phyloP scores from a whole-genome alignment of 2,888 invertebrate species.

The Eupithecia centaureata region DNA sequence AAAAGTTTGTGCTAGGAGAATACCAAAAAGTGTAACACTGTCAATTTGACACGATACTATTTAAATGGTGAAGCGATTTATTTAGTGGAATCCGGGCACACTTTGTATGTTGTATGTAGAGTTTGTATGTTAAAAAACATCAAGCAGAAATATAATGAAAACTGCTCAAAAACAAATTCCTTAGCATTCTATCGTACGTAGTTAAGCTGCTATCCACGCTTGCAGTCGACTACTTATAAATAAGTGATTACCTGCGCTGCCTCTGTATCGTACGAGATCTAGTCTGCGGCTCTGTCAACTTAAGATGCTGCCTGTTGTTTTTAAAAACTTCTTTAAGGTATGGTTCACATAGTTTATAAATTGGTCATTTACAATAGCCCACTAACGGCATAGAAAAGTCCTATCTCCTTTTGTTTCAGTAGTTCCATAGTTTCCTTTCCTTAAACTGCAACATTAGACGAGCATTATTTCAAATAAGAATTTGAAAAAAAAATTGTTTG shows the following conservation, averaged over 20 bases:
- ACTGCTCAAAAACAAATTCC: conserved; percentile 29
- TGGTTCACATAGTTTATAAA: too few species aligned
- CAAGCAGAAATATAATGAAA: neutral
- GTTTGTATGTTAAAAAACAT: neutral
- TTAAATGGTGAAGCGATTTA: too few species aligned
- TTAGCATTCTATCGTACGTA: conserved; percentile 52
- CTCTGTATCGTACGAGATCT: conserved; percentile 39
- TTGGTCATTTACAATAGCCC: too few species aligned
- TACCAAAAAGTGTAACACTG: too few species aligned
- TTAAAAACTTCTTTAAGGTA: conserved; percentile 16
- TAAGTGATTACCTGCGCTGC: conserved; percentile 61
- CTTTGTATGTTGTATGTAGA: too few species aligned
- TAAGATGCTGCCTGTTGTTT: conserved; percentile 29
- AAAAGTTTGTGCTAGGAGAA: too few species aligned
- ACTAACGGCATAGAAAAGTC: too few species aligned
- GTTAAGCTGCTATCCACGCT: conserved; percentile 45
- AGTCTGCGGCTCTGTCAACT: conserved; percentile 39
- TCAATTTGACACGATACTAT: too few species aligned
- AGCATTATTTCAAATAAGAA: neutral
- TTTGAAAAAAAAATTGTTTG: neutral
- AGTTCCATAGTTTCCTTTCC: neutral
- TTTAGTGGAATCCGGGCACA: too few species aligned
- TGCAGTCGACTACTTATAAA: conserved; percentile 65
- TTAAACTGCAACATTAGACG: neutral
- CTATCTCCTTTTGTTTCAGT: too few species aligned